A percentile compares a stretch with the other conserved stretches of the same genome.
These are phyloP conservation scores for Heteropelma amictum DNA, from an alignment of 2,888 invertebrate genomes.

Conservation along the genomic window DNA sequence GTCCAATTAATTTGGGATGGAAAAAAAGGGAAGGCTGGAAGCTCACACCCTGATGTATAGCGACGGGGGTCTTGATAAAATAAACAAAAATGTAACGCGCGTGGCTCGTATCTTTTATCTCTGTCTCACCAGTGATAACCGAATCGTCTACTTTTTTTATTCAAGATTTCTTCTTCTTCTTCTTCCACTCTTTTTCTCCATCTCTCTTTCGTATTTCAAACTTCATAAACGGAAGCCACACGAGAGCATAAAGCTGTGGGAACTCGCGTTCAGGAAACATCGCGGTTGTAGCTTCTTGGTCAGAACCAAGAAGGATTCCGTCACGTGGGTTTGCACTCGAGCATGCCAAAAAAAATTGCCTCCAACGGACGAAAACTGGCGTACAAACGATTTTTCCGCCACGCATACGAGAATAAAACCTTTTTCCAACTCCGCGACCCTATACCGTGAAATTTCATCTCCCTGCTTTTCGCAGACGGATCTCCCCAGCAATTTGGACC, in stretches of 20 bases:
- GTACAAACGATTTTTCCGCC: not conserved
- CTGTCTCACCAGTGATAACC: constrained; percentile 41
- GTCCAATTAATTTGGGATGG: constrained; percentile 54
- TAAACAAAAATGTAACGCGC: constrained; percentile 56
- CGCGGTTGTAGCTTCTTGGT: constrained; percentile 24
- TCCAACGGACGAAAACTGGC: not conserved
- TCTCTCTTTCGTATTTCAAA: constrained; percentile 22
- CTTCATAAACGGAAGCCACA: constrained; percentile 59
- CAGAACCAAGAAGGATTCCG: not conserved
- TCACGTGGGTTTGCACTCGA: too few relatives aligned
- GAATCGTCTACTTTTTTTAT: constrained; percentile 3
- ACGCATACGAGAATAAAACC: not conserved
- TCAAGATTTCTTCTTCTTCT: not conserved
- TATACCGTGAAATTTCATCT: not conserved
- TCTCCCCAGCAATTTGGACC: not conserved
- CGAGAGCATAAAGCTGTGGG: constrained; percentile 41
- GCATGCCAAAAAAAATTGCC: not conserved
- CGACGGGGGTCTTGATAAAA: constrained; percentile 60
- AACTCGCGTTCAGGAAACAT: constrained; percentile 44
- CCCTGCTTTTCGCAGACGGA: not conserved
- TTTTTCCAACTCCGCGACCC: not conserved
- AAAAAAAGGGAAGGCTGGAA: constrained; percentile 25
- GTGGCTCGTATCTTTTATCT: constrained; percentile 50
- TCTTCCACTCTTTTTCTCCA: not conserved
- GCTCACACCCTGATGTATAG: constrained; percentile 41